These are phyloP conservation scores for Cybosia mesomella DNA, from an alignment of 2,888 invertebrate genomes.

Conservation along the genomic window DNA sequence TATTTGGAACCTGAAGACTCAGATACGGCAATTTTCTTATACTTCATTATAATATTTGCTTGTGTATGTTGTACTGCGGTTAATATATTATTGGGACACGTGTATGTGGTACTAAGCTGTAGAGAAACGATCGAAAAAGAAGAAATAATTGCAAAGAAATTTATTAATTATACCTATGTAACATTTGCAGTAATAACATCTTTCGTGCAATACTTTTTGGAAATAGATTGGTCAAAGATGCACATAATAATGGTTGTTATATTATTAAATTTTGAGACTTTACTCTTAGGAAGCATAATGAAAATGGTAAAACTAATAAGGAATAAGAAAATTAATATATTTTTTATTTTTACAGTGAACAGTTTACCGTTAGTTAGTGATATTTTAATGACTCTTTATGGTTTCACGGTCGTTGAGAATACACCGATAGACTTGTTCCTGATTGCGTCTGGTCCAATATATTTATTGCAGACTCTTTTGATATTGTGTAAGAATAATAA, in stretches of 20 bases:
- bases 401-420: neutral
- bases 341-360: conserved; percentile 3
- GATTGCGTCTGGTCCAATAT: neutral
- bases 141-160: neutral
- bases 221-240: neutral
- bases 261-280: neutral
- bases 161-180: neutral
- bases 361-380: conserved; percentile 7
- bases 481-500: neutral
- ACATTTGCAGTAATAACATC: neutral
- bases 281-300: neutral
- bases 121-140: neutral
- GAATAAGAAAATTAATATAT: neutral
- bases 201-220: neutral
- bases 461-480: conserved; percentile 5
- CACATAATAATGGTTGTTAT: neutral
- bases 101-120: conserved; percentile 3
- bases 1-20: neutral
- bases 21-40: neutral
- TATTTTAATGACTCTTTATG: neutral
- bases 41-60: neutral
- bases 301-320: conserved; percentile 9
- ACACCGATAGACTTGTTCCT: neutral
- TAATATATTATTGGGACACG: neutral
- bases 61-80: neutral